These are phyloP conservation scores for Drosophila chauvacae DNA, from an alignment of 1,140 invertebrate genomes.

Conservation along the genomic window DNA sequence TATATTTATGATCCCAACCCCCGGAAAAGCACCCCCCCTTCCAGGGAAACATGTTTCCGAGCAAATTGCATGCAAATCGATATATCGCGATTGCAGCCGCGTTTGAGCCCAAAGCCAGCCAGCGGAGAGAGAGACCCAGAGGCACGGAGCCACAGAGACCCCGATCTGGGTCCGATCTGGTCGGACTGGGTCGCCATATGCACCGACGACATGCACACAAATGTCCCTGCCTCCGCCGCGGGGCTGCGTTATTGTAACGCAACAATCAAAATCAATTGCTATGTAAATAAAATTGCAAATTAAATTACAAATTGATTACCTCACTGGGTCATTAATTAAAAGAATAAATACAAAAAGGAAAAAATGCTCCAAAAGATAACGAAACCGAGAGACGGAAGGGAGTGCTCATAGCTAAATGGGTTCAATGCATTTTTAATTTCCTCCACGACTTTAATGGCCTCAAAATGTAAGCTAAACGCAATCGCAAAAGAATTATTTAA, in stretches of 20 bases:
- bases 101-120: slow-evolving; percentile 48
- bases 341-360: slow-evolving; percentile 16
- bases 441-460: not conserved
- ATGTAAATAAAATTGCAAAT: slow-evolving; percentile 81
- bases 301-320: slow-evolving; percentile 83
- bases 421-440: slow-evolving; percentile 6
- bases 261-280: slow-evolving; percentile 83
- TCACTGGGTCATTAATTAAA: slow-evolving; percentile 82
- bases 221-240: slow-evolving; percentile 41
- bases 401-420: not conserved
- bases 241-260: slow-evolving; percentile 74
- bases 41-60: slow-evolving; percentile 53
- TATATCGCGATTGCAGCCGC: slow-evolving; percentile 56
- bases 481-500: slow-evolving; percentile 3
- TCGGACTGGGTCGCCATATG: slow-evolving; percentile 38
- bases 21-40: not conserved
- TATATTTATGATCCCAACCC: slow-evolving; percentile 71
- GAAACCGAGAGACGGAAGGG: not conserved
- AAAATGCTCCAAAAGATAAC: slow-evolving; percentile 25
- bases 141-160: slow-evolving; percentile 21
- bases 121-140: not conserved
- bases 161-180: slow-evolving; percentile 27
- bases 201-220: not conserved
- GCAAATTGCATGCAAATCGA: slow-evolving; percentile 73
- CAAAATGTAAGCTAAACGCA: not conserved